phyloP scores from a whole-genome alignment of 2,888 invertebrate genomes.

The Lithophane socia region DNA sequence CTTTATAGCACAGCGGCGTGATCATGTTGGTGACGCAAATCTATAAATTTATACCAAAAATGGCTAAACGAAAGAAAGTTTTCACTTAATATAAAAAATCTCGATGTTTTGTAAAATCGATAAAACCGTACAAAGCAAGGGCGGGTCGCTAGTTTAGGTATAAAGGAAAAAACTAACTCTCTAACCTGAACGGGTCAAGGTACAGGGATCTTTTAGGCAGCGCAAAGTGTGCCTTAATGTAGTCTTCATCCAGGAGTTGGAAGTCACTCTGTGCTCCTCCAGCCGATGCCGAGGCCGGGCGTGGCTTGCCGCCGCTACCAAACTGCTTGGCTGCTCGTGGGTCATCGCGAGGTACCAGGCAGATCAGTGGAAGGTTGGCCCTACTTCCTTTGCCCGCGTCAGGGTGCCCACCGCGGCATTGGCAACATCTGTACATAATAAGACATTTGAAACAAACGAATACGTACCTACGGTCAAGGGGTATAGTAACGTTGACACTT shows the following conservation, averaged over 20 bases:
- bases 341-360: slow-evolving; percentile 82
- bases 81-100: too few species aligned
- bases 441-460: not conserved
- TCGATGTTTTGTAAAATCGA: not conserved
- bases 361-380: slow-evolving; percentile 80
- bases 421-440: slow-evolving; percentile 76
- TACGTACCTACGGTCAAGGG: not conserved
- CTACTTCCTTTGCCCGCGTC: slow-evolving; percentile 64
- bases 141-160: not conserved
- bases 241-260: slow-evolving; percentile 80
- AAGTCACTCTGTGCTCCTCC: slow-evolving; percentile 68
- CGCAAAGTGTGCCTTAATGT: slow-evolving; percentile 84
- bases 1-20: too few species aligned
- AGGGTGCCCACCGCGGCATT: slow-evolving; percentile 63
- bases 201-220: slow-evolving; percentile 82
- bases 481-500: not conserved
- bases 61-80: too few species aligned
- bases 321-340: slow-evolving; percentile 38
- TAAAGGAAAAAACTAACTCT: not conserved
- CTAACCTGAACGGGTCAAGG: slow-evolving; percentile 77
- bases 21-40: too few species aligned
- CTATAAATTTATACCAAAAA: too few species aligned
- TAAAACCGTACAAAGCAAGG: not conserved
- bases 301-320: slow-evolving; percentile 51
- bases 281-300: slow-evolving; percentile 60